Conservation (phyloP, 2,797 vertebrate species). For the Diplodus puntazzo region DNA sequence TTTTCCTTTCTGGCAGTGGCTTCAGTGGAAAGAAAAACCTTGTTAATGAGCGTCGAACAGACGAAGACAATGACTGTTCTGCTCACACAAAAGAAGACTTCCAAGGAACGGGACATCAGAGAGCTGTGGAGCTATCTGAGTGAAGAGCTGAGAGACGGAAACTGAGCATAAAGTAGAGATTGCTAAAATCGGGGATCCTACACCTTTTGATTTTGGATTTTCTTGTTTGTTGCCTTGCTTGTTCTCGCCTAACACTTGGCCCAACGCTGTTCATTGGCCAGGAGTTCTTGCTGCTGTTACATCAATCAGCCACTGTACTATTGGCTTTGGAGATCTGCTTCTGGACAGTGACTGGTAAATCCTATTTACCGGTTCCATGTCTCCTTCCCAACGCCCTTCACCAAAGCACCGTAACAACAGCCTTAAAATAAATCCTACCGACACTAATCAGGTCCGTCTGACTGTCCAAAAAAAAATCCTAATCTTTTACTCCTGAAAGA, state of each 20-base stretch:
- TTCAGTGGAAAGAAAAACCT: conserved; percentile 20
- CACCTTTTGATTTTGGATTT: no score
- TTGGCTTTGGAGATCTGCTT: conserved; percentile 65
- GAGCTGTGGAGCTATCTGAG: conserved; percentile 30
- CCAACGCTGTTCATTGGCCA: conserved; percentile 7
- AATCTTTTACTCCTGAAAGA: not conserved
- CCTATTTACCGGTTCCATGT: conserved; percentile 62
- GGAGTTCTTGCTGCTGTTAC: conserved; percentile 27
- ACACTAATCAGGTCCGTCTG: not conserved
- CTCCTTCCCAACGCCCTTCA: conserved; percentile 64
- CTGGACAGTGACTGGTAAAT: conserved; percentile 67
- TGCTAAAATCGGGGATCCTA: not conserved
- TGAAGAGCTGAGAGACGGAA: conserved; percentile 5
- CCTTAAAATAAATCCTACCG: conserved; percentile 6
- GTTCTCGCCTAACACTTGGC: not conserved
- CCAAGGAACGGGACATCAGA: conserved; percentile 53
- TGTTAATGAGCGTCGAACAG: conserved; percentile 40
- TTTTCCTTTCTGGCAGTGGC: conserved; percentile 17
- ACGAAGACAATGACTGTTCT: conserved; percentile 27
- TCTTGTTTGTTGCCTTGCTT: no score
- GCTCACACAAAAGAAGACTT: conserved; percentile 47
- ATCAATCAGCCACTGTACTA: conserved; percentile 38
- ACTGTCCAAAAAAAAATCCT: not conserved
- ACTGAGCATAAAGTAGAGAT: not conserved
- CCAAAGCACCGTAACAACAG: conserved; percentile 22